phyloP scores from a whole-genome alignment of 2,797 vertebrate species.

The Coregonus ussuriensis region DNA sequence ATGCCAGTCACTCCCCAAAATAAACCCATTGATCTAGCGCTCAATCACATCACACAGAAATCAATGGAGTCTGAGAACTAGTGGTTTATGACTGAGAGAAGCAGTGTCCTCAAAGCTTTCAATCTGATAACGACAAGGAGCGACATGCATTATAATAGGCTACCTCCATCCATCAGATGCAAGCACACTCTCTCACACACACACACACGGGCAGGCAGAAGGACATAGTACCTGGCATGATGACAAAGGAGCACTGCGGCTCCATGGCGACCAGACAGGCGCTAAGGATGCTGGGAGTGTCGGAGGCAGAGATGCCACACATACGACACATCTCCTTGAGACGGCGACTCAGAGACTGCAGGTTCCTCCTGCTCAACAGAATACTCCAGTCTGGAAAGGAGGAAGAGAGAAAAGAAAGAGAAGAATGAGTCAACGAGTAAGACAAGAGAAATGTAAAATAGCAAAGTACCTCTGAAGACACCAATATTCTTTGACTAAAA shows the following conservation, averaged over 20 bases:
- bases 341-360: slow-evolving; percentile 94
- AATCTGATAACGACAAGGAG: slow-evolving; percentile 66
- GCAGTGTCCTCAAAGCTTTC: slow-evolving; percentile 64
- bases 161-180: slow-evolving; percentile 58
- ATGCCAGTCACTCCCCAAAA: slow-evolving; percentile 7
- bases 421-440: not conserved
- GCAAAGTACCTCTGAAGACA: no score
- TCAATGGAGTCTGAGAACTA: slow-evolving; percentile 54
- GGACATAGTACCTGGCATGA: slow-evolving; percentile 90
- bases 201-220: not conserved
- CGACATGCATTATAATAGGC: slow-evolving; percentile 59
- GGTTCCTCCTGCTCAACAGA: slow-evolving; percentile 93
- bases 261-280: slow-evolving; percentile 98
- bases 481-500: no score
- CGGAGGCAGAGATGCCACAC: slow-evolving; percentile 97
- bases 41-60: slow-evolving; percentile 67
- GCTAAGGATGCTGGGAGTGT: slow-evolving; percentile 98
- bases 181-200: not conserved
- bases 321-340: slow-evolving; percentile 96
- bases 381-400: slow-evolving; percentile 88
- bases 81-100: slow-evolving; percentile 39
- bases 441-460: not conserved
- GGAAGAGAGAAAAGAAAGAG: slow-evolving; percentile 1
- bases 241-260: slow-evolving; percentile 97
- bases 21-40: slow-evolving; percentile 1